Percentiles rank a stretch among this genome's conserved stretches.
Conservation (phyloP, 2,888 invertebrate genomes). For the Volucella zonaria region DNA sequence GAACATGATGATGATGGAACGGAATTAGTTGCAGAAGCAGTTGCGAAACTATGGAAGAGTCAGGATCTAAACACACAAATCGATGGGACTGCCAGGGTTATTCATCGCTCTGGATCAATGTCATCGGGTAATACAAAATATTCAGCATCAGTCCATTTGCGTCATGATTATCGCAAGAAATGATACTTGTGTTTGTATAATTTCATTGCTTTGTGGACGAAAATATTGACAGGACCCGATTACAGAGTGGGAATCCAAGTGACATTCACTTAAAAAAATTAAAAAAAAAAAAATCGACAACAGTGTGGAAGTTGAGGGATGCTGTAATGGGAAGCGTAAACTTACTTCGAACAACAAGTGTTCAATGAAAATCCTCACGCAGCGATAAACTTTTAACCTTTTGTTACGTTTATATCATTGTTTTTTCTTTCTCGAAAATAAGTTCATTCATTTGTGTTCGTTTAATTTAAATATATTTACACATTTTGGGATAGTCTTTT, state of each 20-base stretch:
- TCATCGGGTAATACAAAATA: slow-evolving; percentile 81
- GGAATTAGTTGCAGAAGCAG: slow-evolving; percentile 80
- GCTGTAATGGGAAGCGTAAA: not conserved
- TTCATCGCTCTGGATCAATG: slow-evolving; percentile 78
- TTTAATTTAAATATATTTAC: slow-evolving; percentile 23
- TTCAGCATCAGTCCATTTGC: slow-evolving; percentile 80
- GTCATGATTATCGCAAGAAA: slow-evolving; percentile 79
- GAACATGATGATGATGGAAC: slow-evolving; percentile 82
- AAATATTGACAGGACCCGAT: slow-evolving; percentile 57
- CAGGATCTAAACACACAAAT: slow-evolving; percentile 80
- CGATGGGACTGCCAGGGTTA: slow-evolving; percentile 80
- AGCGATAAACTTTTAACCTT: slow-evolving; percentile 65
- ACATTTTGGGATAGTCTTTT: not conserved
- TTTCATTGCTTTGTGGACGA: slow-evolving; percentile 51
- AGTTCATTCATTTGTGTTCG: slow-evolving; percentile 20
- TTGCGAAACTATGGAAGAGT: slow-evolving; percentile 81
- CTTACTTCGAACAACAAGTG: slow-evolving; percentile 3
- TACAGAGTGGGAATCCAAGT: slow-evolving; percentile 61
- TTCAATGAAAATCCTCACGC: slow-evolving; percentile 45
- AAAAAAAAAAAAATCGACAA: slow-evolving; percentile 17
- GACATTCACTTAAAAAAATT: slow-evolving; percentile 54
- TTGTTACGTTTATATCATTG: slow-evolving; percentile 29
- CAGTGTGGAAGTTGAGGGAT: not conserved
- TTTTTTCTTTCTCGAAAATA: not conserved
- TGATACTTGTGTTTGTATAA: slow-evolving; percentile 60